Evolutionary conservation across 2,797 vertebrate species (phyloP).

Genomic region (Phataginus tetradactyla): DNA sequence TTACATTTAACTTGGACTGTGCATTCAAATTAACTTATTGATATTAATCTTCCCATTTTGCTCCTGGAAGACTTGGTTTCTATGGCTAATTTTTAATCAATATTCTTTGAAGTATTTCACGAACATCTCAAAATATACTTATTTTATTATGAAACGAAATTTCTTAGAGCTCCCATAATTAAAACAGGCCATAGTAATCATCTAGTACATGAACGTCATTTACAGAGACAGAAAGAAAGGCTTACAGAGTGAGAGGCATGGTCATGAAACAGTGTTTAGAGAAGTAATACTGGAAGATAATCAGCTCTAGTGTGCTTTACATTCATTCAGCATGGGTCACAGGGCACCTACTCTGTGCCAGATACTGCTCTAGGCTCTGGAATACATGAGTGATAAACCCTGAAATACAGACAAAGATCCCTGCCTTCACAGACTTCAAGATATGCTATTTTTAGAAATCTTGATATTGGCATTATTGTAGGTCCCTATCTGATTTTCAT

Average conservation of each 20-base stretch:
- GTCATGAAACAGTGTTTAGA: not conserved
- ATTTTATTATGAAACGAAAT: not conserved
- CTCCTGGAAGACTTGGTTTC: not conserved
- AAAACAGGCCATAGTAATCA: not conserved
- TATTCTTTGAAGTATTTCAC: not conserved
- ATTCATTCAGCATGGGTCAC: too few relatives aligned
- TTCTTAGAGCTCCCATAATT: not conserved
- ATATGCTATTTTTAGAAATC: not conserved
- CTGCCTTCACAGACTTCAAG: too few relatives aligned
- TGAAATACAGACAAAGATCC: not conserved
- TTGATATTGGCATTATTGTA: not conserved
- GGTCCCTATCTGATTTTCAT: not conserved
- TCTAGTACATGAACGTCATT: not conserved
- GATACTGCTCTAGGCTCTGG: not conserved
- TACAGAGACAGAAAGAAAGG: not conserved
- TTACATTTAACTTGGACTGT: not conserved
- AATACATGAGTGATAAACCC: not conserved
- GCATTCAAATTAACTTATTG: not conserved
- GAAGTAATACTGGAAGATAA: not conserved
- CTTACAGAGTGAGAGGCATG: accelerated
- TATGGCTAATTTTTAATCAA: not conserved
- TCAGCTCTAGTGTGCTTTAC: not conserved
- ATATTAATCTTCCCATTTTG: not conserved
- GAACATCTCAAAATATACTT: not conserved
- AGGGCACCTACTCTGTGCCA: accelerated